Evolutionary conservation across 2,888 invertebrate species (phyloP), one percentile per base, ranked within the genome.

Genomic region (Gisinianus flammeolus): DNA sequence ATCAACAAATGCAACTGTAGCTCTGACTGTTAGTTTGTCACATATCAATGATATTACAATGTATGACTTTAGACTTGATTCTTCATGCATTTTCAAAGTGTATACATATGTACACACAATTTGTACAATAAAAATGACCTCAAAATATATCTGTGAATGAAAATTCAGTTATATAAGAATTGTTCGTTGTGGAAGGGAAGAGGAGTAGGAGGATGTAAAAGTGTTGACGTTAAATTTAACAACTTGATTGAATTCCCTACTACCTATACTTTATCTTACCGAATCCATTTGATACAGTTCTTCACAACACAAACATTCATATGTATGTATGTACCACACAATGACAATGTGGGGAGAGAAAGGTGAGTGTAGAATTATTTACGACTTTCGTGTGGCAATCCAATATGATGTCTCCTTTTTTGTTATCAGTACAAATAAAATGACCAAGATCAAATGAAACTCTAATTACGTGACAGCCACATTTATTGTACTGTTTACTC

Each of bases 251-350:
- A 73, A 73, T 73, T 62, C 64, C n/a, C 28, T n/a, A n/a, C n/a
- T n/a, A n/a, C n/a, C n/a, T n/a, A n/a, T n/a, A 66, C 66, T 28
- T 73, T 62, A 73, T 73, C 73, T 73, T 31, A 73, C 73, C 73
- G 64, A 73, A 73, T 73, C 73, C 62, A 73, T 73, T 73, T 73
- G 35, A 35, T 73, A 35, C 73, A 19, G 54, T 54, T n/a, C n/a
- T n/a, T n/a, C n/a, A n/a, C n/a, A n/a, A n/a, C n/a, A n/a, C n/a
- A n/a, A n/a, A n/a, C n/a, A n/a, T n/a, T n/a, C n/a, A n/a, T n/a
- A n/a, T n/a, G n/a, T n/a, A n/a, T n/a, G n/a, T n/a, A n/a, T n/a
- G n/a, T n/a, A n/a, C n/a, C n/a, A n/a, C n/a, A n/a, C n/a, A n/a
- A n/a, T n/a, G n/a, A n/a, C 44, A 44, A 19, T 44, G 6, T 44